Evolutionary conservation across 2,888 invertebrate genomes (phyloP).

Genomic region (Lasioglossum marginatum): DNA sequence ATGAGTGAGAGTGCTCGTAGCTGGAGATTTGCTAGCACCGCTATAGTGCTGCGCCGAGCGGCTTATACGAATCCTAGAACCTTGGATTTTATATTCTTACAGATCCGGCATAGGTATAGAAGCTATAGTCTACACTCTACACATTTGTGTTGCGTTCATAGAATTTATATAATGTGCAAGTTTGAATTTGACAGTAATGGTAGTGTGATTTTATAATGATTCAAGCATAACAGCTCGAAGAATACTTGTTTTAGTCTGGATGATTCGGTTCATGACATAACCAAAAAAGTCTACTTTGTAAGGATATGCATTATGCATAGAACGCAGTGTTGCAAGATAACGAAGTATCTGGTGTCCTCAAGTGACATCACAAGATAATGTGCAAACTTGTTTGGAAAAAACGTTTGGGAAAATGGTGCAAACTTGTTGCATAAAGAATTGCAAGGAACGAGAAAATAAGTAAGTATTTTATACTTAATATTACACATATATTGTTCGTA

Average conservation of each 20-base stretch:
- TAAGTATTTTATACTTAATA: too few species aligned
- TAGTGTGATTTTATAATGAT: neutral
- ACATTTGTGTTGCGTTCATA: neutral
- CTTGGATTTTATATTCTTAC: too few species aligned
- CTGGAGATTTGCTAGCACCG: neutral
- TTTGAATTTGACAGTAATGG: neutral
- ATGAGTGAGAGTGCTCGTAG: neutral
- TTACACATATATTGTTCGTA: too few species aligned
- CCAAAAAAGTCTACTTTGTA: neutral
- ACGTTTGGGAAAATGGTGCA: too few species aligned
- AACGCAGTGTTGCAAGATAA: too few species aligned
- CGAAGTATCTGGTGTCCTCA: too few species aligned
- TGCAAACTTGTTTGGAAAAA: too few species aligned
- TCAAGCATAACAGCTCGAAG: neutral
- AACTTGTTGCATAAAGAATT: too few species aligned
- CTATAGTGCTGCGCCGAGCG: neutral
- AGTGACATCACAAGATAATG: too few species aligned
- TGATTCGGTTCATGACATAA: neutral
- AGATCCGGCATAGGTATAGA: too few species aligned
- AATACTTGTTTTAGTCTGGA: neutral
- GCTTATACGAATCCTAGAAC: neutral
- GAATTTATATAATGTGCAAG: neutral
- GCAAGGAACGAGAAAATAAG: too few species aligned
- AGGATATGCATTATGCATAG: too few species aligned
- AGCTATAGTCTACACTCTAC: neutral